Evolutionary conservation across 2,113 vertebrate species (phyloP).

Genomic region (Oreotrochilus melanogaster): DNA sequence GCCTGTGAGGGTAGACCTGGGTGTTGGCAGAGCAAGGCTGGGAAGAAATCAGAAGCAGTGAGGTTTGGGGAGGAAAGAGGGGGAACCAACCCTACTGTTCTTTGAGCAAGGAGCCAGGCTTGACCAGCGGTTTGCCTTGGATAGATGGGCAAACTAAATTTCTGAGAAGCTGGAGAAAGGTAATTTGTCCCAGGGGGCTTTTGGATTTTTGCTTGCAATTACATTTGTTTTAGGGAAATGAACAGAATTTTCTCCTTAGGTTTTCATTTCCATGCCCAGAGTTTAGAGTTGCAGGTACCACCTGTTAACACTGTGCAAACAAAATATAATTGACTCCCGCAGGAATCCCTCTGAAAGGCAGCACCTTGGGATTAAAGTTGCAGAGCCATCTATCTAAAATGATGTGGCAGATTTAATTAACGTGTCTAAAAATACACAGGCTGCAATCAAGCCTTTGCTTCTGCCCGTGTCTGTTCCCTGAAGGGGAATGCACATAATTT

Average conservation of each 20-base stretch:
- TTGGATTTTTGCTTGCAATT: slow-evolving; percentile 16
- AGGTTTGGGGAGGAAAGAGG: background rate
- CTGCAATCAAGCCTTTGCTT: slow-evolving; percentile 65
- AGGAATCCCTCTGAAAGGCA: slow-evolving; percentile 69
- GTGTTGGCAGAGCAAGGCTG: background rate
- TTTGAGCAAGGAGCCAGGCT: background rate
- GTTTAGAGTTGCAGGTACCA: slow-evolving; percentile 66
- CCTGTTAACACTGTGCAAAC: slow-evolving; percentile 68
- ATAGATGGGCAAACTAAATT: background rate
- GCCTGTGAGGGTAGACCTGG: background rate
- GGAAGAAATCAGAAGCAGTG: background rate
- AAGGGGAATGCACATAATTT: slow-evolving; percentile 73
- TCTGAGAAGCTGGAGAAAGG: background rate
- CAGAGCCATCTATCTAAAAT: slow-evolving; percentile 63
- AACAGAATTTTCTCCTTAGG: slow-evolving; percentile 36
- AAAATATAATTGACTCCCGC: slow-evolving; percentile 71
- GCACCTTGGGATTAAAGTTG: slow-evolving; percentile 73
- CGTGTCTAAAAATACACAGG: slow-evolving; percentile 68
- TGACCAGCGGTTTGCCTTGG: background rate
- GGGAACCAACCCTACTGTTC: background rate
- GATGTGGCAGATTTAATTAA: slow-evolving; percentile 72
- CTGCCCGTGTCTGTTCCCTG: slow-evolving; percentile 63
- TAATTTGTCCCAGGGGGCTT: background rate
- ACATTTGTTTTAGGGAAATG: slow-evolving; percentile 8
- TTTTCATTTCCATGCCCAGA: slow-evolving; percentile 51